A percentile compares a stretch with the other conserved stretches of the same genome.
phyloP scores from a whole-genome alignment of 2,797 vertebrate species.

The Poeciliopsis turneri region DNA sequence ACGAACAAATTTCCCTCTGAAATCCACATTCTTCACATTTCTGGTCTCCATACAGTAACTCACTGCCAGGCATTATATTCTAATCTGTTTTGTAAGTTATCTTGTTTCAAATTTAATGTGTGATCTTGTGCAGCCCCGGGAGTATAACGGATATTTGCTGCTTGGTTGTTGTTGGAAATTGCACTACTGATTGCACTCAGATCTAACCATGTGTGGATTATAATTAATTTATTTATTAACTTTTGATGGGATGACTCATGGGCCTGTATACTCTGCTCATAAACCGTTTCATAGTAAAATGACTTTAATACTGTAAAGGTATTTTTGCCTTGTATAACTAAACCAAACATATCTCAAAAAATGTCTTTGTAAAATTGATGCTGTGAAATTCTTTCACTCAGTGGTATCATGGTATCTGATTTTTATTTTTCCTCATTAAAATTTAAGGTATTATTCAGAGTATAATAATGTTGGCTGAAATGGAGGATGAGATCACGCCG shows the following conservation, averaged over 20 bases:
- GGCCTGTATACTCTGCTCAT: conserved; percentile 8
- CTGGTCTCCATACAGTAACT: conserved; percentile 6
- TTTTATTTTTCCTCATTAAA: neutral
- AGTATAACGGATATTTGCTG: conserved; percentile 10
- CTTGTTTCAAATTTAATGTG: neutral
- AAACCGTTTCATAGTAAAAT: conserved; percentile 9
- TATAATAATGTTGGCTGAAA: no score
- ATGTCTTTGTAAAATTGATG: neutral
- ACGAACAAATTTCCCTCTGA: neutral
- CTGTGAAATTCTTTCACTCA: neutral
- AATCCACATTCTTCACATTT: neutral
- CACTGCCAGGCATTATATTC: conserved; percentile 14
- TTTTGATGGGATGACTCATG: neutral
- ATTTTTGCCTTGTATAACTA: conserved; percentile 21
- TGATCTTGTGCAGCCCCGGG: neutral
- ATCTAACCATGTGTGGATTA: conserved; percentile 14
- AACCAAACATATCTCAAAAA: conserved; percentile 25
- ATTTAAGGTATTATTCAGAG: conserved; percentile 9
- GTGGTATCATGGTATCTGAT: neutral
- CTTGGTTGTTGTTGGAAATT: neutral
- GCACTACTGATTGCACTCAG: conserved; percentile 29
- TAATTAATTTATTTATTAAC: conserved; percentile 1
- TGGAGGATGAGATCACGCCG: no score
- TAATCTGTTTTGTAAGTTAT: conserved; percentile 6
- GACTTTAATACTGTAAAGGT: neutral